Conservation (phyloP, 2,888 invertebrate genomes). For the Carpatolechia fugitivella region DNA sequence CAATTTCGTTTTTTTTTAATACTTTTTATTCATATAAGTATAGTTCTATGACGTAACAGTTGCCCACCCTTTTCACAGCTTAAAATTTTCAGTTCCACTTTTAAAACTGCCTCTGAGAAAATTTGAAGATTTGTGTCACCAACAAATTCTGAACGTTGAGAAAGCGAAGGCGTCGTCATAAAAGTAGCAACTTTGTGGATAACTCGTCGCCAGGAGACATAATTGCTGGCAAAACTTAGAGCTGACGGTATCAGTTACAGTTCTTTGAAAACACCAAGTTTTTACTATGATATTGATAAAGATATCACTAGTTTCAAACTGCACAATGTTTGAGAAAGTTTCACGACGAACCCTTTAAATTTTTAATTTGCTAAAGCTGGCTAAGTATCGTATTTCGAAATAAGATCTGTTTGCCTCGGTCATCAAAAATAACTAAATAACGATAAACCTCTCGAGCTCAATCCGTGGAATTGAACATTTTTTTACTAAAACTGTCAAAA, state of each 20-base stretch:
- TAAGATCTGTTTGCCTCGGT: neutral
- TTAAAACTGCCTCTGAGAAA: neutral
- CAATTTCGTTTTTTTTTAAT: no score
- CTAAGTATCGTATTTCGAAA: neutral
- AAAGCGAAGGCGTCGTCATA: conserved; percentile 9
- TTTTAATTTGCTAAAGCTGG: neutral
- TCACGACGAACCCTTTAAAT: conserved; percentile 5
- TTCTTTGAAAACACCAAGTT: conserved; percentile 18
- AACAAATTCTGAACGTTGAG: conserved; percentile 20
- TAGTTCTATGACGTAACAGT: no score
- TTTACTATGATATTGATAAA: conserved; percentile 12
- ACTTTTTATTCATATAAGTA: no score
- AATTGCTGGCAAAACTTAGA: conserved; percentile 42
- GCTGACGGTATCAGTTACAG: conserved; percentile 27
- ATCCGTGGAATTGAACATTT: no score
- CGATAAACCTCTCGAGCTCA: no score
- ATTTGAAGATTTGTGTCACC: conserved; percentile 19
- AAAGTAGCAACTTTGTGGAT: conserved; percentile 14
- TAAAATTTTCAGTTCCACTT: neutral
- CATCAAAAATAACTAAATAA: no score
- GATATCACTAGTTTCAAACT: conserved; percentile 2
- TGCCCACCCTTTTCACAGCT: no score
- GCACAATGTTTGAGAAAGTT: conserved; percentile 15
- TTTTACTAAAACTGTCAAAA: no score
- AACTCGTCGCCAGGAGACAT: conserved; percentile 25